Evolutionary conservation across 2,113 vertebrate genomes (phyloP).

Genomic region (Etheostoma cragini): DNA sequence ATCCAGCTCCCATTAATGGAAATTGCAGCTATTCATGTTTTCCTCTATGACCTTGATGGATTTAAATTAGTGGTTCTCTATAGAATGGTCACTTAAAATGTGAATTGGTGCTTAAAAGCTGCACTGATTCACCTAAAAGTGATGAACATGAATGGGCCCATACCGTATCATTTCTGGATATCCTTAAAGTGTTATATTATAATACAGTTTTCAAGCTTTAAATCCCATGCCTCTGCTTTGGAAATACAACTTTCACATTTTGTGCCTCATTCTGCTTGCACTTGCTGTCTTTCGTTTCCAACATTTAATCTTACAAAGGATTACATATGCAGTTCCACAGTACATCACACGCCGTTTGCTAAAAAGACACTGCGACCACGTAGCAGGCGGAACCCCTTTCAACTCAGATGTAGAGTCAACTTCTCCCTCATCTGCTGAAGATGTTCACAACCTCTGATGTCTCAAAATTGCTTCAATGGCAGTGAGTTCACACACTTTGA

Average conservation of each 20-base stretch:
- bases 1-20: slow-evolving; percentile 50
- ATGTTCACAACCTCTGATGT: slow-evolving; percentile 33
- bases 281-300: slow-evolving; percentile 12
- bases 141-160: slow-evolving; percentile 20
- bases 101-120: slow-evolving; percentile 38
- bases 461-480: slow-evolving; percentile 37
- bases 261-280: slow-evolving; percentile 16
- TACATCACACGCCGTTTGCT: slow-evolving; percentile 12
- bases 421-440: slow-evolving; percentile 12
- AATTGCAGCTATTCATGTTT: slow-evolving; percentile 48
- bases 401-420: slow-evolving; percentile 18
- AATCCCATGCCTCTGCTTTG: slow-evolving; percentile 16
- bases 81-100: slow-evolving; percentile 49
- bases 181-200: slow-evolving; percentile 21
- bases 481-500: slow-evolving; percentile 48
- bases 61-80: slow-evolving; percentile 42
- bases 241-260: slow-evolving; percentile 31
- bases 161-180: slow-evolving; percentile 12
- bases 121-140: slow-evolving; percentile 27
- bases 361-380: not conserved
- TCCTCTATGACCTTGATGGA: slow-evolving; percentile 46
- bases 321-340: slow-evolving; percentile 18
- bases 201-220: slow-evolving; percentile 21
- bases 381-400: not conserved
- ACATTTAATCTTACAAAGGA: slow-evolving; percentile 4